Evolutionary conservation across 1,140 invertebrate genomes (phyloP), one percentile per base, ranked within the genome.

Genomic region (Pogonomyrmex barbatus): DNA sequence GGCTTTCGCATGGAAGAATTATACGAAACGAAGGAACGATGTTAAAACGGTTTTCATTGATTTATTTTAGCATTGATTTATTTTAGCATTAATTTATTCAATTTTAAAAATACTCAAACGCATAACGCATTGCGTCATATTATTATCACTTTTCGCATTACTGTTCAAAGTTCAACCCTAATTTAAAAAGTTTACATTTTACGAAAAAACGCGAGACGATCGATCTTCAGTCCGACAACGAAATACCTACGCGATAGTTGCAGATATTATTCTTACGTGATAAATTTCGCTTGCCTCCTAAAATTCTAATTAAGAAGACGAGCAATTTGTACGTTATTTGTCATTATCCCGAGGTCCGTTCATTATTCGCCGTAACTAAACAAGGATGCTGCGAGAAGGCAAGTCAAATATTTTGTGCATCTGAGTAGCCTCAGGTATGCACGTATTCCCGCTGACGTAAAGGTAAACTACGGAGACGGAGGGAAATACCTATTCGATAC

Each of bases 401-500:
- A 70, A 24, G 17, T 14, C 39, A 50, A 14, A n/a, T 12, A 54
- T 42, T 70, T 56, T 42, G 65, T 30, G 14, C 45, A 36, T 24
- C 2, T 39, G 33, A 17, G 4, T 54, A 17, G 9, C 5, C 8
- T 45, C 8, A 33, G n/a, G 30, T 30, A 17, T 30, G 50, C 30
- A 4, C 10, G 14, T 75, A 24, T 60, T 30, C 17, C 12, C 5
- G 42, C 42, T 83, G 67, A 83, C 68, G 79, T 60, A 79, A 79
- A 54, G 2, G n/a, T 39, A 71, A 71, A 82, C 63, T 58, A 33
- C 4, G n/a, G n/a, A 14, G 2, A 10, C n/a, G 42, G 10, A 60
- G 42, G 68, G 68, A 73, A 83, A 83, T 75, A 75, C 33, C 54
- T 83, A 0, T 2, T 12, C 30, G n/a, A 60, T 83, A 83, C 79